Evolutionary conservation across 2,888 invertebrate genomes (phyloP).

Genomic region (Oxytorus armatus): DNA sequence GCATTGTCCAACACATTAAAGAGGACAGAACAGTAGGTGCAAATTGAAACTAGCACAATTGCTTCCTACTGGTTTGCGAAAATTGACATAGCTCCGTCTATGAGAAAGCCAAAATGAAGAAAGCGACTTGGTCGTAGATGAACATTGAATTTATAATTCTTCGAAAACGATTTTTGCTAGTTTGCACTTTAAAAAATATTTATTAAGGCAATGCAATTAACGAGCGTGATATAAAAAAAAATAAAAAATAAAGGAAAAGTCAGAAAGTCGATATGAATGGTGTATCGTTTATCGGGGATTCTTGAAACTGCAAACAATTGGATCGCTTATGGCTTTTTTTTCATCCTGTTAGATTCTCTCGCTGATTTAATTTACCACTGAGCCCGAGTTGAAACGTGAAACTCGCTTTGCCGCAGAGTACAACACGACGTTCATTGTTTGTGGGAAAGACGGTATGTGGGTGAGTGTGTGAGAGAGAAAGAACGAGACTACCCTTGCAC

Average conservation of each 20-base stretch:
- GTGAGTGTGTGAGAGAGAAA: not conserved
- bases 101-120: too few relatives aligned
- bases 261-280: too few relatives aligned
- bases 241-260: not conserved
- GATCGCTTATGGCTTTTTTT: constrained; percentile 2
- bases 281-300: not conserved
- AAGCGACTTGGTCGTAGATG: too few relatives aligned
- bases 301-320: constrained; percentile 6
- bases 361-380: constrained; percentile 30
- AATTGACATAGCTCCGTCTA: too few relatives aligned
- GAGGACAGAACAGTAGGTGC: not conserved
- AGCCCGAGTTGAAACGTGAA: not conserved
- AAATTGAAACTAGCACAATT: too few relatives aligned
- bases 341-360: not conserved
- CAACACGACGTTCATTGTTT: constrained; percentile 2
- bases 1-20: not conserved
- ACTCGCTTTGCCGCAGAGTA: constrained; percentile 1
- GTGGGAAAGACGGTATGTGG: too few relatives aligned
- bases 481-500: constrained; percentile 10
- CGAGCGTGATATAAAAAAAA: not conserved
- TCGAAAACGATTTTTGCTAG: too few relatives aligned
- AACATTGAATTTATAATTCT: too few relatives aligned
- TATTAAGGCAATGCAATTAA: too few relatives aligned
- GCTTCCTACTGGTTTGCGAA: too few relatives aligned
- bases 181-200: too few relatives aligned